Conservation (phyloP, 2,113 vertebrate species). For the Epinephelus lanceolatus region DNA sequence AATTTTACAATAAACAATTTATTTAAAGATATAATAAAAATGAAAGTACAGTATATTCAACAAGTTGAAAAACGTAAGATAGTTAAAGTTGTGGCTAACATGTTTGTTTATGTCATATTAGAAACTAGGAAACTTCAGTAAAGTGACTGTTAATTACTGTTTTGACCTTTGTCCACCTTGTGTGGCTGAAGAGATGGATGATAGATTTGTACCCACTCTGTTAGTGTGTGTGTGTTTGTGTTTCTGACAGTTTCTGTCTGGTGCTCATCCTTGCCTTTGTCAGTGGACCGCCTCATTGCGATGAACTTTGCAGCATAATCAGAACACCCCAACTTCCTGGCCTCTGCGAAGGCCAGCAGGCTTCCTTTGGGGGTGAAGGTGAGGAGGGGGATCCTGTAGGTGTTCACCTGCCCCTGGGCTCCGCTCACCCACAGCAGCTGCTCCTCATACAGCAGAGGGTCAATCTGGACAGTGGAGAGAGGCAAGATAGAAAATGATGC, state of each 20-base stretch:
- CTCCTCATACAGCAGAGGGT: conserved; percentile 88
- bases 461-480: conserved; percentile 76
- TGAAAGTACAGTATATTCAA: too few species aligned
- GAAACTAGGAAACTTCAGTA: too few species aligned
- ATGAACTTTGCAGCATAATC: conserved; percentile 91
- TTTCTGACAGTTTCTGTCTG: not conserved
- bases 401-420: conserved; percentile 84
- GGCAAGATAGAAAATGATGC: not conserved
- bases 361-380: conserved; percentile 86
- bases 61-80: too few species aligned
- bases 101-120: too few species aligned
- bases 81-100: too few species aligned
- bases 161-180: not conserved
- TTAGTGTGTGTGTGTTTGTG: too few species aligned
- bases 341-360: conserved; percentile 90
- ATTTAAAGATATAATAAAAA: not conserved
- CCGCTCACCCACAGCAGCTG: conserved; percentile 91
- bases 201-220: not conserved
- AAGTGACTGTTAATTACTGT: too few species aligned
- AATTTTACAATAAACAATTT: not conserved
- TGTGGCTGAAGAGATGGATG: not conserved
- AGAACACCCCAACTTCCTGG: conserved; percentile 80
- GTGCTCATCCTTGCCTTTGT: conserved; percentile 84
- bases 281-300: conserved; percentile 87
- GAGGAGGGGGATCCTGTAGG: conserved; percentile 89